Evolutionary conservation across 2,113 vertebrate species (phyloP).

Genomic region (Pao palembangensis): DNA sequence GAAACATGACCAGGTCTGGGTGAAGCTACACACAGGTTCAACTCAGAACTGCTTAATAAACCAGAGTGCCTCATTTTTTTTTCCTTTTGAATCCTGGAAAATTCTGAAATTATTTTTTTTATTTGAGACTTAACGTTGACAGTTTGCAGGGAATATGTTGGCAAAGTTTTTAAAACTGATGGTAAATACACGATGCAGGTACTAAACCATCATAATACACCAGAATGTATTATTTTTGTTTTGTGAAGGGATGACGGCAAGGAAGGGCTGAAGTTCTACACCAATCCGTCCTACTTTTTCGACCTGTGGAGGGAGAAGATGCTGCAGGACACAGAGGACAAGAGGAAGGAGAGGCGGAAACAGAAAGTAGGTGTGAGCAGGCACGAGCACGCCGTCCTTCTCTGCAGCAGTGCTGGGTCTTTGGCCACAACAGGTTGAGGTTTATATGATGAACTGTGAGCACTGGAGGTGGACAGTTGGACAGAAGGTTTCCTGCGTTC

Average conservation of each 20-base stretch:
- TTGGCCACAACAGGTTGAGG: background rate
- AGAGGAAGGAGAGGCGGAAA: constrained; percentile 96
- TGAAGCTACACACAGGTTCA: constrained; percentile 5
- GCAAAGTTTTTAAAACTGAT: too few relatives aligned
- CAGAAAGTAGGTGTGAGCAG: constrained; percentile 84
- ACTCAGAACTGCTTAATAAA: background rate
- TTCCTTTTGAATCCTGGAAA: background rate
- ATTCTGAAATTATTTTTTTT: background rate
- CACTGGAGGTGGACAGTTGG: too few relatives aligned
- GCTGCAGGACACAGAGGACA: constrained; percentile 98
- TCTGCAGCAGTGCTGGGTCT: background rate
- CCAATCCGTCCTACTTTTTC: constrained; percentile 98
- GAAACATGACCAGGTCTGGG: background rate
- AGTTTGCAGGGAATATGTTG: too few relatives aligned
- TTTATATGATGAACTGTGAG: too few relatives aligned
- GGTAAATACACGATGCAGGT: too few relatives aligned
- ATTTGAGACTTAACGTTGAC: background rate
- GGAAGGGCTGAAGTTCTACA: constrained; percentile 97
- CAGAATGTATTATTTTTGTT: background rate
- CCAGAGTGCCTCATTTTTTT: background rate
- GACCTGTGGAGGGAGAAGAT: constrained; percentile 99
- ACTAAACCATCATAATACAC: background rate
- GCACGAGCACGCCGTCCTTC: background rate
- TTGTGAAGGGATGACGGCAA: constrained; percentile 92
- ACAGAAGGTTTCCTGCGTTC: background rate